Base-by-base conservation (phyloP, 2,113 vertebrate species). In the Meles meles region DNA sequence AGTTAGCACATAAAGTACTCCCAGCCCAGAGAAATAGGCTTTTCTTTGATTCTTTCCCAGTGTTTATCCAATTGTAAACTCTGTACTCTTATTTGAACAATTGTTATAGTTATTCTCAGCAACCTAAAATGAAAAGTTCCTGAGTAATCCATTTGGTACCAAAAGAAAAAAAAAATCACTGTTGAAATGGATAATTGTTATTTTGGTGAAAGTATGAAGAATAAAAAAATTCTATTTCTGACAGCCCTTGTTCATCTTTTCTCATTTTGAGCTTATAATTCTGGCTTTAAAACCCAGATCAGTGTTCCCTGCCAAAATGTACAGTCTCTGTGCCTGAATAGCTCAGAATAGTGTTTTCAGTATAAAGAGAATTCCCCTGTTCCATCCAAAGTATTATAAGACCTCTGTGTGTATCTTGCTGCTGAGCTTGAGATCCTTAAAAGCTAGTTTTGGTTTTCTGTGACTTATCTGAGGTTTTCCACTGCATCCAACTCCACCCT, bases 231-330 rank as follows among this genome's bases (percentile, higher is more conserved):
- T 94, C 23, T 86, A 25, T 92, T 90, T 88, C 11, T 92, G 37
- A 85, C 5, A 67, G n/a, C 15, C 2, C 7, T 90, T 17, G 20
- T 93, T 95, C 37, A 90, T 90, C 9, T 88, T 93, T 87, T 84
- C 88, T 79, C 34, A 82, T 94, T 96, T 90, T 86, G 52, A 92
- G 57, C 6, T 81, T 91, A 74, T 90, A 94, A 88, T 96, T 97
- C 17, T 91, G 76, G 34, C 39, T 86, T 91, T 76, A 83, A 79
- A 63, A 93, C n/a, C 49, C 39, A 96, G 20, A 52, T 93, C 23
- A 86, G 29, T 72, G 37, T 44, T 67, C 25, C 12, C 29, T 72
- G 20, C n/a, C 87, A 92, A 97, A 92, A 93, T 0, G 5, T 82
- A 34, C 11, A 65, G 29, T 83, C 17, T 93, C 59, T 90, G 27